These are phyloP conservation scores for Adoxophyes honmai DNA, from an alignment of 1,140 invertebrate genomes.

Conservation along the genomic window DNA sequence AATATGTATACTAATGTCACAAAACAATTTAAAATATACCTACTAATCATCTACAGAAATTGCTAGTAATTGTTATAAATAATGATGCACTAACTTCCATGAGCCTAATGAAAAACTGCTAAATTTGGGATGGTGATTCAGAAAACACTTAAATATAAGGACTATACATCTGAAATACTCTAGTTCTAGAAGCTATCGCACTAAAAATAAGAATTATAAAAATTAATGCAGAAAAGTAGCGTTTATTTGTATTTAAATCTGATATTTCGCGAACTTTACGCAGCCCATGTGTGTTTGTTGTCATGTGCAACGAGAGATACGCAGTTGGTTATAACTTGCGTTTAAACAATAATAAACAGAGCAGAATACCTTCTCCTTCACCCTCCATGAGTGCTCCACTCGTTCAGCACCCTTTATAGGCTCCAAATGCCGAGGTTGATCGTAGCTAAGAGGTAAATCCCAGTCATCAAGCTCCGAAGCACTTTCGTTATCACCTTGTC, in stretches of 20 bases:
- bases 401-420: constrained; percentile 85
- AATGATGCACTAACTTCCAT: too few relatives aligned
- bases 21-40: too few relatives aligned
- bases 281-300: constrained; percentile 66
- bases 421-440: constrained; percentile 85
- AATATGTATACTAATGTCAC: too few relatives aligned
- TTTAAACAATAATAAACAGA: constrained; percentile 24
- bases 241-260: neutral
- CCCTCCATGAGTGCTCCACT: constrained; percentile 89
- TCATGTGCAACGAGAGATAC: constrained; percentile 31
- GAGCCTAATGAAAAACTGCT: too few relatives aligned
- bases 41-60: too few relatives aligned
- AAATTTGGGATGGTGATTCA: too few relatives aligned
- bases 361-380: constrained; percentile 90
- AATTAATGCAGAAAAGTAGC: too few relatives aligned
- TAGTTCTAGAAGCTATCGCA: too few relatives aligned
- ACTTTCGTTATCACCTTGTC: constrained; percentile 88
- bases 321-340: constrained; percentile 31
- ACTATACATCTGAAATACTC: too few relatives aligned
- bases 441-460: constrained; percentile 82
- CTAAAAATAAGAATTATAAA: too few relatives aligned
- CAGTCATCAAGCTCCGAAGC: constrained; percentile 86
- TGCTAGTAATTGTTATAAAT: too few relatives aligned
- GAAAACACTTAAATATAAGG: too few relatives aligned
- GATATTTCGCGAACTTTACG: neutral